Evolutionary conservation across 2,113 vertebrate species (phyloP).

Genomic region (Brachypodius melanocephalos): DNA sequence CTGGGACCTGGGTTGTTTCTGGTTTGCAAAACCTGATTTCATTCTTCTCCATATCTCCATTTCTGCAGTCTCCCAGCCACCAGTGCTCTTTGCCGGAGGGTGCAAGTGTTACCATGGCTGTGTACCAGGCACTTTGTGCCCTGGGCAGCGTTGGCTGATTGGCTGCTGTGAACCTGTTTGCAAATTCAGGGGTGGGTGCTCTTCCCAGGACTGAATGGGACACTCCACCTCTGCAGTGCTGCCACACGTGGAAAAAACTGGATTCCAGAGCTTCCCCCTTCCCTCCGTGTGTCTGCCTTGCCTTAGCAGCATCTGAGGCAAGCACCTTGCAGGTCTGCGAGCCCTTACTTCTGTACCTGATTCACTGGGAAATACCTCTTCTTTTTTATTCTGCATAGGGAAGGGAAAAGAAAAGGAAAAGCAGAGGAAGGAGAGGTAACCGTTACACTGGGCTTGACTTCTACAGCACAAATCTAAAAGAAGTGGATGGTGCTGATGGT

Average conservation of each 20-base stretch:
- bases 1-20: neutral
- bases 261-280: neutral
- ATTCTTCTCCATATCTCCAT: neutral
- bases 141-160: neutral
- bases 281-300: fast-evolving
- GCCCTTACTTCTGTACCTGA: neutral
- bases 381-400: neutral
- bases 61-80: neutral
- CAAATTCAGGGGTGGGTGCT: constrained; percentile 24
- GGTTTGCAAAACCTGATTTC: neutral
- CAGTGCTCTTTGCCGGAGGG: neutral
- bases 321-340: neutral
- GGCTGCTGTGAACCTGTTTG: neutral
- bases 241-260: neutral
- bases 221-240: neutral
- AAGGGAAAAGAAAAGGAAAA: neutral
- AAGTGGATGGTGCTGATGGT: neutral
- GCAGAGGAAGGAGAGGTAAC: neutral
- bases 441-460: neutral
- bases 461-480: neutral
- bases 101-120: neutral
- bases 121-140: neutral
- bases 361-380: neutral
- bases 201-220: neutral
- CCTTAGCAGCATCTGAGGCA: neutral